These are phyloP conservation scores for Rhyacophila evoluta DNA, from an alignment of 2,888 invertebrate species.

Conservation along the genomic window DNA sequence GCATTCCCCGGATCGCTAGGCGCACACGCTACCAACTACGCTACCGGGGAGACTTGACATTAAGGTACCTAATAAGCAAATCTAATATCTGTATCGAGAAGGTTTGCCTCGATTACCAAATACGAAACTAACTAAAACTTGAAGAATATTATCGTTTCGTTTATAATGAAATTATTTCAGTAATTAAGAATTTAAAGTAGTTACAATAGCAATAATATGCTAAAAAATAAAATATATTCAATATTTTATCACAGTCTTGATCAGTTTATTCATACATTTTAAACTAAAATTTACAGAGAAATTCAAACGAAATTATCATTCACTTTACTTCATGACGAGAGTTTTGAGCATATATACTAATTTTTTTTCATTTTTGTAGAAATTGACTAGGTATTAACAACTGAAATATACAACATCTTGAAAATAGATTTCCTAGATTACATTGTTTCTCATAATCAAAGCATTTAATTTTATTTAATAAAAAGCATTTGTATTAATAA, in stretches of 20 bases:
- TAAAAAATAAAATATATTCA: neutral
- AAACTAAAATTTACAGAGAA: neutral
- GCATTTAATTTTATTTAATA: neutral
- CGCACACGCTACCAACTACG: too few species aligned
- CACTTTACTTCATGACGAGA: neutral
- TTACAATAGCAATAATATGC: neutral
- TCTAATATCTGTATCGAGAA: too few species aligned
- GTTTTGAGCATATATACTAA: neutral
- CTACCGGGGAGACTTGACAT: too few species aligned
- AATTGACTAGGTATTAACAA: neutral
- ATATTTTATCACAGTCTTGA: neutral
- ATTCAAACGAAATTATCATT: neutral
- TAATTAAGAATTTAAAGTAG: neutral
- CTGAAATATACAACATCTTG: neutral
- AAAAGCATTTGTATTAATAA: slow-evolving; percentile 8
- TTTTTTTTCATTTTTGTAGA: neutral
- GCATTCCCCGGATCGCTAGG: too few species aligned
- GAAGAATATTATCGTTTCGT: too few species aligned
- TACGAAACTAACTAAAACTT: too few species aligned
- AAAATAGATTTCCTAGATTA: neutral
- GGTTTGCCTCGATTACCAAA: too few species aligned
- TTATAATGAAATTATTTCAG: too few species aligned
- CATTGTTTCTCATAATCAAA: neutral
- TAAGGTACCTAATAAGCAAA: slow-evolving; percentile 3
- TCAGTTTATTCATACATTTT: neutral